Base-by-base conservation (phyloP, 2,888 invertebrate species). In the Gnatocerus cornutus region DNA sequence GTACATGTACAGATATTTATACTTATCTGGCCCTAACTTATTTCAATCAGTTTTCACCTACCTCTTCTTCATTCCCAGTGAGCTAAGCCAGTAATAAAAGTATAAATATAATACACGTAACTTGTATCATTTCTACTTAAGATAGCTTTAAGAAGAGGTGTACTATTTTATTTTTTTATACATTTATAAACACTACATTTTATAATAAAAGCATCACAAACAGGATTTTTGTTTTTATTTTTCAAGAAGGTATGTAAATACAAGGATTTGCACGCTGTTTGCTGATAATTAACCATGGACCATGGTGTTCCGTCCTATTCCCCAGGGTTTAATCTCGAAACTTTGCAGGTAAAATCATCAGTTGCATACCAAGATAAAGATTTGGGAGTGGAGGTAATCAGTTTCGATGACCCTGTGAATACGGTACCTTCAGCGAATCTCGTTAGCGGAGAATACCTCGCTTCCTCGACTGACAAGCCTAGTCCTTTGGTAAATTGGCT, bases 371-470 rank as follows among this genome's bases (percentile, higher is more conserved):
- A 78, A 74, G 83, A 83, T 69, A 76, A 75, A 63, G 81, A 82
- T 68, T 76, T 79, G 71, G 85, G 83, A 71, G 76, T 84, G 70
- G 83, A 84, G 74, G 80, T 85, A 73, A 84, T 85, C 77, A 82
- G 83, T 71, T 82, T 85, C 76, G 83, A 85, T 74, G 84, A 84
- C 73, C 84, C 83, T 50, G 80, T 81, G 68, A 82, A 83, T 76
- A 80, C 82, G 58, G 78, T 84, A 50, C 81, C 80, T 50, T 85
- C 85, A 53, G 84, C 82, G 72, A 84, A 83, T 77, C 79, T 85
- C 70, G 79, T 84, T 71, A 83, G 78, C 68, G 84, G 78, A 71
- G 83, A 83, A 67, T 80, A 76, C 62, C 70, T 77, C 69, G 74
- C 79, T 61, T 77, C 81, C 59, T 77, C 79, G 64, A 79, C 78